Percentiles rank a stretch among this genome's conserved stretches.
Conservation (phyloP, 2,888 invertebrate genomes). For the Anoplius nigerrimus region DNA sequence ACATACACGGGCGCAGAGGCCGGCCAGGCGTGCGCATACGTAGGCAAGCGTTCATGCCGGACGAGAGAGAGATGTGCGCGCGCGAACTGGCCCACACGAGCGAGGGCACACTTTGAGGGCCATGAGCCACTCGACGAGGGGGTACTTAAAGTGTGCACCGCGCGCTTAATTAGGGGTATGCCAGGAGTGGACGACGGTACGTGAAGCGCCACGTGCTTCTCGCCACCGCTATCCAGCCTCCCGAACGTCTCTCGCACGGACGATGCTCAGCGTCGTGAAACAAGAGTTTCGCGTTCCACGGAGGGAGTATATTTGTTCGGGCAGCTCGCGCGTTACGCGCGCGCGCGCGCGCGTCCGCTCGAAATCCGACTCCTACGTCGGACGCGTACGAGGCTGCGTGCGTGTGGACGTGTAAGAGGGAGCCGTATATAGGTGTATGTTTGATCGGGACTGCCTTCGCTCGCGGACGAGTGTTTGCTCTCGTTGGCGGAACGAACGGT, state of each 20-base stretch:
- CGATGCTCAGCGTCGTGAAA: constrained; percentile 16
- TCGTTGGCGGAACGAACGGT: constrained; percentile 40
- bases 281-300: not conserved
- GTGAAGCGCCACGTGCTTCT: constrained; percentile 59
- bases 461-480: constrained; percentile 50
- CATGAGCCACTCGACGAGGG: constrained; percentile 38
- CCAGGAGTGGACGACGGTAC: constrained; percentile 55
- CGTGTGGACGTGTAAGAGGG: constrained; percentile 7
- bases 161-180: constrained; percentile 64
- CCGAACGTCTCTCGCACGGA: constrained; percentile 18
- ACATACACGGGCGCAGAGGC: not conserved
- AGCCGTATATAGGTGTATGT: not conserved
- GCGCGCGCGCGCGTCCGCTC: not conserved
- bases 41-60: no score
- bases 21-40: not conserved
- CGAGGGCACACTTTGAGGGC: constrained; percentile 17
- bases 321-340: no score
- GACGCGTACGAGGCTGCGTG: not conserved
- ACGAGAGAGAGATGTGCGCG: constrained; percentile 17
- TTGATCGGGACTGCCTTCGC: no score
- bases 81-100: constrained; percentile 34
- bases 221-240: constrained; percentile 23
- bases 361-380: not conserved
- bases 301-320: no score
- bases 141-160: constrained; percentile 49